Base-by-base conservation (phyloP, 92 coral and sea anemone species). In the Isaurus tuberculatus region DNA sequence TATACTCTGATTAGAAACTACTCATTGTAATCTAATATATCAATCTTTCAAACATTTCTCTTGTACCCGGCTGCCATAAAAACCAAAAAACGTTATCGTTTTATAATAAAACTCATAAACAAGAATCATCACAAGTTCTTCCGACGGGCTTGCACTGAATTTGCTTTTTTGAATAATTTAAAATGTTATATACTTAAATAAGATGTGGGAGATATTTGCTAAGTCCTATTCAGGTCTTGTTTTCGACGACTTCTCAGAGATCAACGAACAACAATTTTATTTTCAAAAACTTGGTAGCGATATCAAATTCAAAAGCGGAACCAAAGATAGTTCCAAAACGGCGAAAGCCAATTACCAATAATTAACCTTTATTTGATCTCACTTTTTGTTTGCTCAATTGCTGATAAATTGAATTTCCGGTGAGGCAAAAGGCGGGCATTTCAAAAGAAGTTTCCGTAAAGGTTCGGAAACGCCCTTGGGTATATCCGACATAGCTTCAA, bases 161-260 rank as follows among this genome's bases (percentile, higher is more conserved):
- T 28, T 29, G 71, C 26, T 63, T 65, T 65, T 65, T 65, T 65
- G 28, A 65, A 65, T 65, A 65, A 65, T 65, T 65, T 28, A 65
- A 29, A n/a, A 65, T 65, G 71, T n/a, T 65, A 65, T 28, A 46
- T 65, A n/a, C 9, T n/a, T 70, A 42, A 30, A 40, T 70, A 70
- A 70, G 23, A 16, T 8, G 58, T 70, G 75, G 75, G 75, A 70
- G 28, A 70, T 70, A 70, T 42, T 70, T 70, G 75, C 20, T 1
- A 70, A 70, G 58, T n/a, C n/a, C 58, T n/a, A 70, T 70, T 70
- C n/a, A 70, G 23, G 33, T 16, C 75, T n/a, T 70, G 60, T 70
- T 70, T 70, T 70, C 75, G n/a, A 70, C n/a, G 58, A 70, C 58
- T 70, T 70, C 58, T 70, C 75, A 70, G 75, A 42, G 75, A 65